Evolutionary conservation across 2,797 vertebrate genomes (phyloP), one percentile per base, ranked within the genome.

Genomic region (Rhinichthys osculus): DNA sequence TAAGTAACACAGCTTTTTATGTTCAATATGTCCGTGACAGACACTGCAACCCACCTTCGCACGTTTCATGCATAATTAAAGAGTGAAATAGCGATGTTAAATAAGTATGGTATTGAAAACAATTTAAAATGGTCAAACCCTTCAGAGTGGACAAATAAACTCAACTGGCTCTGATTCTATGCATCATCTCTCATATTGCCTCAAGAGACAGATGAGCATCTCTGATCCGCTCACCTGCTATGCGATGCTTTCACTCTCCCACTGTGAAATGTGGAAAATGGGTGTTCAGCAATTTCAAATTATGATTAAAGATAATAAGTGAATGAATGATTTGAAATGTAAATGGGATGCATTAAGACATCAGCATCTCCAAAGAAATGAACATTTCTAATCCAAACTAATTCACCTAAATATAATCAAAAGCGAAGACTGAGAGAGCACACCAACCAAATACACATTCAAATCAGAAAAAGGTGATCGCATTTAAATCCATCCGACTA

Each of bases 191-290:
- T 74, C 54, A 35, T 72, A 33, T 59, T 11, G 38, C 35, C 52
- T 42, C 67, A 19, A 71, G 35, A 82, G 50, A 82, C 23, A 82
- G 47, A 52, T n/a, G 80, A 72, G 80, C 67, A 71, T 82, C 67
- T 71, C 50, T 70, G 67, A 82, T 72, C 44, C 17, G 3, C 54
- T 64, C 54, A 82, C 40, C 54, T 82, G n/a, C 81, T 59, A 40
- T 33, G 38, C 40, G 1, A 72, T 44, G 81, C n/a, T 59, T 82
- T 71, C 35, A 40, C 38, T 72, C 69, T 30, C 38, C 10, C 19
- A 33, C 69, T 72, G n/a, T 72, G n/a, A 59, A 72, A 72, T 30
- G 69, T 30, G 27, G 19, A 59, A 62, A 82, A 62, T 42, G 9
- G 33, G 16, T 57, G 23, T 72, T 59, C 23, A 42, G 33, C 13